Base-by-base conservation (phyloP, 2,888 invertebrate genomes). In the Didymodactylos carnosus region DNA sequence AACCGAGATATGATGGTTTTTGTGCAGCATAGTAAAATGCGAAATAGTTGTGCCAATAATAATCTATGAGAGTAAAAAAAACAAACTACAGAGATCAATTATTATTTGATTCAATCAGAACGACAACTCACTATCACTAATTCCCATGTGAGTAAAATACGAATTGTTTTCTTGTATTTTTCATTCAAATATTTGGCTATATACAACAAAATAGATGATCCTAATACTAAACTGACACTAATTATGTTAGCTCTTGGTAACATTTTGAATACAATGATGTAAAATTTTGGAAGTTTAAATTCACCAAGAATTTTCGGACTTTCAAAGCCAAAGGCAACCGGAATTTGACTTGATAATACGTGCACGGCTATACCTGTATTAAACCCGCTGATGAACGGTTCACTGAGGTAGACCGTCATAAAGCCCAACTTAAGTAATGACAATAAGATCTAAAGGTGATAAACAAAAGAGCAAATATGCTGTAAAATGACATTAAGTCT, bases 311-410 rank as follows among this genome's bases (percentile, higher is more conserved):
- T 35, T 19, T 29, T 7, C 16, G 41, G 41, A 41, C 5, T 41
- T 29, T 78, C 77, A 13, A 81, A 69, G 7, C 80, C 81, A 13
- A 82, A 77, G 76, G 81, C 79, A 27, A 79, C 78, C 0, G 79
- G 78, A 11, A 81, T 76, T 76, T 82, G 82, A 74, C 80, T 81
- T 39, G 80, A 79, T 27, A 80, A 79, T 43, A 82, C 81, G 72
- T 80, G 80, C 3, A 81, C 77, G 19, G 80, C 81, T 13, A 80
- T 80, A 10, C 80, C 81, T 1, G 81, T 80, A 0, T 81, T 80
- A 75, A 80, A 82, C 13, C 80, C 82, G 41, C 80, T 79, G 73
- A 81, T 80, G 76, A 82, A 81, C 0, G 81, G 80, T 75, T 81
- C 81, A 0, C 81, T 80, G 29, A 82, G 76, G 71, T 82, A 82